Base-by-base conservation (phyloP, 1,140 invertebrate genomes). In the Lepidurus apus region DNA sequence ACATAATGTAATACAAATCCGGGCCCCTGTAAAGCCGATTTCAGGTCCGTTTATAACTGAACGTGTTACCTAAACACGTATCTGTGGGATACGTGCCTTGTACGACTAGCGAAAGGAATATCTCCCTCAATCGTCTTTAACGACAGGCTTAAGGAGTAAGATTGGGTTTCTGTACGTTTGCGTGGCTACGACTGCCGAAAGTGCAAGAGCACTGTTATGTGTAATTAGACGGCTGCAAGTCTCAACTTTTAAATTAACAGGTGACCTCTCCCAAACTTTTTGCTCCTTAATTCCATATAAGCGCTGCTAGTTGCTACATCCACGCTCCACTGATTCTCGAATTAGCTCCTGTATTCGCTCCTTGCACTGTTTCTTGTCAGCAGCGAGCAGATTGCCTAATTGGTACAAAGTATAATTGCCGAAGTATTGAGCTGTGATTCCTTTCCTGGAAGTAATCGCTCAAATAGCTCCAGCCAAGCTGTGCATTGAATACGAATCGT, bases 201-300 rank as follows among this genome's bases (percentile, higher is more conserved):
- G 34, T 34, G 4, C 34, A 34, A 34, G 34, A 34, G 34, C 34
- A 34, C 34, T 4, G 3, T 4, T 34, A 34, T 34, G 34, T 34
- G 34, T 34, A 34, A 34, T 34, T 34, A 34, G 34, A 34, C 3
- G 34, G 2, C 34, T 34, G 34, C 34, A 34, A 34, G 34, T 34
- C 26, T 34, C 34, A 34, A 34, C 34, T 34, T 34, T 34, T 34
- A 34, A 34, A 0, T 34, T 34, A 34, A n/a, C 53, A 65, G 53
- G n/a, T 65, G 53, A 65, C 17, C 53, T 21, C 7, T 65, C 21
- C 13, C 21, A 65, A 65, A 65, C 53, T 65, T 65, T 21, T 65
- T 65, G 53, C 53, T 65, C 53, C n/a, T 65, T 65, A 65, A 65
- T 65, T 65, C 53, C 53, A 21, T 65, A 65, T 65, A n/a, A 65